A percentile compares a stretch with the other conserved stretches of the same genome.
Conservation (phyloP, 2,797 vertebrate species). For the Oreonectes daqikongensis region DNA sequence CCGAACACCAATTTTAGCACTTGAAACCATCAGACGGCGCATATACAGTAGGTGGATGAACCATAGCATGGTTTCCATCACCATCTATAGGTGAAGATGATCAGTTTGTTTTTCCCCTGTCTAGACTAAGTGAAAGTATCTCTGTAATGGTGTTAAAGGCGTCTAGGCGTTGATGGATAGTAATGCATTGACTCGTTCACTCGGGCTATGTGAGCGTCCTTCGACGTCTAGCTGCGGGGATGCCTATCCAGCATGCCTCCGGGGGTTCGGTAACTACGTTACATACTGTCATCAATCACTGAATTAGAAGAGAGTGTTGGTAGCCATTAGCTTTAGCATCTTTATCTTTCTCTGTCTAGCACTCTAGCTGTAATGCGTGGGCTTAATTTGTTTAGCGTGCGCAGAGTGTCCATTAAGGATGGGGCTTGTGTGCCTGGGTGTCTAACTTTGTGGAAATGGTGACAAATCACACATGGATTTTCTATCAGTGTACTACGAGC, state of each 20-base stretch:
- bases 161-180: slow-evolving; percentile 49
- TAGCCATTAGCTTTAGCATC: slow-evolving; percentile 60
- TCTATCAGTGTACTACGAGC: slow-evolving; percentile 38
- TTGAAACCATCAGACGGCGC: not conserved
- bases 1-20: not conserved
- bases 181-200: slow-evolving; percentile 44
- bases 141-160: slow-evolving; percentile 54
- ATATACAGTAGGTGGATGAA: not conserved
- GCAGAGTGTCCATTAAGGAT: slow-evolving; percentile 78
- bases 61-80: not conserved
- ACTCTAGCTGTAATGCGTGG: slow-evolving; percentile 73
- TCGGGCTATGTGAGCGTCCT: slow-evolving; percentile 33
- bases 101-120: slow-evolving; percentile 46
- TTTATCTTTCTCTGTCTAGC: slow-evolving; percentile 65
- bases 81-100: slow-evolving; percentile 36
- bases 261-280: slow-evolving; percentile 51
- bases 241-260: slow-evolving; percentile 42
- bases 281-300: slow-evolving; percentile 54
- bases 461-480: slow-evolving; percentile 74
- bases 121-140: slow-evolving; percentile 55
- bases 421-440: slow-evolving; percentile 58
- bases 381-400: slow-evolving; percentile 82
- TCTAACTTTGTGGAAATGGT: slow-evolving; percentile 70
- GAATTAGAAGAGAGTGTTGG: slow-evolving; percentile 54
- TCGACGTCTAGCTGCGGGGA: slow-evolving; percentile 40